phyloP scores from a whole-genome alignment of 1,140 invertebrate genomes.

The Drosophila paulistorum region DNA sequence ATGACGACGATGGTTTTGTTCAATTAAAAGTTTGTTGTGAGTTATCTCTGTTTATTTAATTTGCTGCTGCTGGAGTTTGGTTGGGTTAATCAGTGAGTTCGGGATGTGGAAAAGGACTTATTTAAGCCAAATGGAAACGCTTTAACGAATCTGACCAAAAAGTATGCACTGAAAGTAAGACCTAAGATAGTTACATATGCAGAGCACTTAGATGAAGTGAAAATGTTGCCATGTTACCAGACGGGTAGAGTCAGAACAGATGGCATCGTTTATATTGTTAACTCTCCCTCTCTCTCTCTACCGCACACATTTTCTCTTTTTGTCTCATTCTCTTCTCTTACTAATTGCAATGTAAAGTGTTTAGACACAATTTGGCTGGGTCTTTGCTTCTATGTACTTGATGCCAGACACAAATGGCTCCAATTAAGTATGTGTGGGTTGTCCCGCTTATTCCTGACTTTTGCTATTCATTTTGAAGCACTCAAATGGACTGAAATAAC shows the following conservation, averaged over 20 bases:
- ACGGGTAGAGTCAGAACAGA: conserved; percentile 9
- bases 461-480: conserved; percentile 30
- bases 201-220: neutral
- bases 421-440: conserved; percentile 50
- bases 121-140: neutral
- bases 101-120: neutral
- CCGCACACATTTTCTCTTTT: too few species aligned
- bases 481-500: conserved; percentile 31
- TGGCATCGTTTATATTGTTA: conserved; percentile 23
- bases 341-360: conserved; percentile 72
- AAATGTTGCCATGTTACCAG: neutral
- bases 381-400: conserved; percentile 38
- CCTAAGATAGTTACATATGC: conserved; percentile 1
- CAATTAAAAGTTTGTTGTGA: conserved; percentile 70
- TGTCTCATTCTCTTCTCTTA: conserved; percentile 15
- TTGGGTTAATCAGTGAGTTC: conserved; percentile 52
- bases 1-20: conserved; percentile 44
- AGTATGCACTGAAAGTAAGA: neutral
- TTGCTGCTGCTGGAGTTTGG: conserved; percentile 29
- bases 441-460: conserved; percentile 21
- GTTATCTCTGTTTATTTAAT: conserved; percentile 69
- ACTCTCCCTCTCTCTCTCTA: neutral
- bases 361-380: conserved; percentile 57
- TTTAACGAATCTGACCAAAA: conserved; percentile 5
- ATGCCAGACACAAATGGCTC: conserved; percentile 41